phyloP scores from a whole-genome alignment of 2,888 invertebrate species.

The Antheraea assamensis region DNA sequence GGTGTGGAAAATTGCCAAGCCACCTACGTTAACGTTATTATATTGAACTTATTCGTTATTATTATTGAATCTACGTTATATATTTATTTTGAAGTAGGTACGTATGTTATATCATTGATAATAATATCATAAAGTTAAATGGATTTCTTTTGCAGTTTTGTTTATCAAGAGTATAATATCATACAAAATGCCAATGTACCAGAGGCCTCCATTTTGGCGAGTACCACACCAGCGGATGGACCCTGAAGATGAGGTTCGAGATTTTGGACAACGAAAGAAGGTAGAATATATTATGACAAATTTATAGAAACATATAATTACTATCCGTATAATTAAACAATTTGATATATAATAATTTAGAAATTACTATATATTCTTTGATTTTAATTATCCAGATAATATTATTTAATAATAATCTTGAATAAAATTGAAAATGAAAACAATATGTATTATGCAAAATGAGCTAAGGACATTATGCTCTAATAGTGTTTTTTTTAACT shows the following conservation, averaged over 20 bases:
- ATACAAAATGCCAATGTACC: conserved; percentile 78
- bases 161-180: conserved; percentile 8
- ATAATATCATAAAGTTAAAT: conserved; percentile 16
- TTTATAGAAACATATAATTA: background rate
- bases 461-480: no score
- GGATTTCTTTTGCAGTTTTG: conserved; percentile 26
- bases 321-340: background rate
- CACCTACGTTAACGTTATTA: conserved; percentile 47
- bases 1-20: conserved; percentile 54
- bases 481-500: no score
- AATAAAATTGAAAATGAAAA: no score
- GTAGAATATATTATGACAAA: conserved; percentile 33
- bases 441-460: no score
- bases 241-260: conserved; percentile 67
- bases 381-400: background rate
- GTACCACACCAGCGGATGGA: conserved; percentile 72
- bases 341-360: background rate
- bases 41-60: conserved; percentile 14
- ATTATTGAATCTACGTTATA: conserved; percentile 14
- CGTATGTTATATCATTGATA: background rate
- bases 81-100: conserved; percentile 2
- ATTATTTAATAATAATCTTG: background rate
- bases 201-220: conserved; percentile 85
- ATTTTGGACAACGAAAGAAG: conserved; percentile 52
- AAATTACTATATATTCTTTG: background rate